These are phyloP conservation scores for Cacatua alba DNA, from an alignment of 2,113 vertebrate genomes.

Conservation along the genomic window DNA sequence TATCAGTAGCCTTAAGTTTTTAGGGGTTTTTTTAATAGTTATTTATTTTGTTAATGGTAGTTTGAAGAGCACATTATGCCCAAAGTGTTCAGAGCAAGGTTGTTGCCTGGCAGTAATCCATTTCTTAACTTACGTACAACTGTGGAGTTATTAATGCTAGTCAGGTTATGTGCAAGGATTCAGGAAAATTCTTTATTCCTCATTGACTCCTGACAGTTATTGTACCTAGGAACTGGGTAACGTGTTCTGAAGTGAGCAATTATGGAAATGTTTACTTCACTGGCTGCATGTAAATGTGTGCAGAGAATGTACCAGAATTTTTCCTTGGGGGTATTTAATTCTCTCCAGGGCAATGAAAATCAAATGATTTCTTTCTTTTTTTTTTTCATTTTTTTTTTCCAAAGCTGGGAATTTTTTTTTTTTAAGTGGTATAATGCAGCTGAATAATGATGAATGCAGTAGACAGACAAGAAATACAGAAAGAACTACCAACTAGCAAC, in stretches of 20 bases:
- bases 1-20: conserved; percentile 67
- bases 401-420: too few species aligned
- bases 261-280: conserved; percentile 97
- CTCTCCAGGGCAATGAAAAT: too few species aligned
- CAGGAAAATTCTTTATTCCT: conserved; percentile 91
- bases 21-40: conserved; percentile 4
- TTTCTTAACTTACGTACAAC: conserved; percentile 83
- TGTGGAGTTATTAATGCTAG: conserved; percentile 91
- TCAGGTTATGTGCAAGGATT: conserved; percentile 91
- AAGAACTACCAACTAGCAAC: conserved; percentile 53
- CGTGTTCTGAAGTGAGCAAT: conserved; percentile 95
- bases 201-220: conserved; percentile 88
- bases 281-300: conserved; percentile 93
- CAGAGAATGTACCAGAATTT: conserved; percentile 91
- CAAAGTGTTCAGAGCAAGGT: conserved; percentile 74
- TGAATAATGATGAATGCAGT: conserved; percentile 90
- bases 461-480: conserved; percentile 72
- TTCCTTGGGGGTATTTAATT: conserved; percentile 77
- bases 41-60: conserved; percentile 75
- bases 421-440: conserved; percentile 77
- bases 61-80: conserved; percentile 62
- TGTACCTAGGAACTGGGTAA: conserved; percentile 91
- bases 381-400: too few species aligned
- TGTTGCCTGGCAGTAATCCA: conserved; percentile 88
- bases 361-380: too few species aligned